Base-by-base conservation (phyloP, 2,797 vertebrate genomes). In the Phrynocephalus guinanensis region DNA sequence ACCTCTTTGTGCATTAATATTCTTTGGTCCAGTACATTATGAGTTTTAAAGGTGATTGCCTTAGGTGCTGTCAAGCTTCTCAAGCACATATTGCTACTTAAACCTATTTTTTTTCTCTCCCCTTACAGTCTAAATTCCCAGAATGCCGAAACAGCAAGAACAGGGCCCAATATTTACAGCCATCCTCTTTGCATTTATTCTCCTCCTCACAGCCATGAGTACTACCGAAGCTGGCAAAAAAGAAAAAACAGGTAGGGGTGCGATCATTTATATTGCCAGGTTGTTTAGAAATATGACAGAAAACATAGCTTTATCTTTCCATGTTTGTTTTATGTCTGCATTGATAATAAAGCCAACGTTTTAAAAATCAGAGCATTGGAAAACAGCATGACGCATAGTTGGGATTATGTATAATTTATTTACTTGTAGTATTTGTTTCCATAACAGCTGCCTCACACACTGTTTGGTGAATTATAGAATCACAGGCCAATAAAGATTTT, bases 161-260 rank as follows among this genome's bases (percentile, higher is more conserved):
- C 91, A 95, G 30, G 94, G 93, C 87, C 95, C 85, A 82, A 93
- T 96, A 92, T 93, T 97, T 89, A 91, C 95, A 83, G 95, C 94
- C 86, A 92, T 93, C 92, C 91, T 97, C 87, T 89, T 97, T 95
- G 95, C 93, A 16, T 94, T 96, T 24, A 50, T 97, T 91, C 96
- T 97, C 93, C 90, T 97, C 87, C 90, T 97, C 88, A 96, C 96
- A 89, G 94, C 93, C 2, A 93, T 97, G 92, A 95, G 91, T 84
- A 96, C 93, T 83, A 92, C 95, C 0, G 96, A 97, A 86, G 95
- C 96, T 0, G 97, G 95, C 71, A 97, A 97, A 91, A 97, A 97
- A 89, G 97, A 97, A 92, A 97, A 97, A 86, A 95, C 95, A 94
- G 97, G 97, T 97, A 95, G 95, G 85, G 50, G n/a, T 38, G 71